phyloP scores from a whole-genome alignment of 2,797 vertebrate species.

The Ficedula albicollis region DNA sequence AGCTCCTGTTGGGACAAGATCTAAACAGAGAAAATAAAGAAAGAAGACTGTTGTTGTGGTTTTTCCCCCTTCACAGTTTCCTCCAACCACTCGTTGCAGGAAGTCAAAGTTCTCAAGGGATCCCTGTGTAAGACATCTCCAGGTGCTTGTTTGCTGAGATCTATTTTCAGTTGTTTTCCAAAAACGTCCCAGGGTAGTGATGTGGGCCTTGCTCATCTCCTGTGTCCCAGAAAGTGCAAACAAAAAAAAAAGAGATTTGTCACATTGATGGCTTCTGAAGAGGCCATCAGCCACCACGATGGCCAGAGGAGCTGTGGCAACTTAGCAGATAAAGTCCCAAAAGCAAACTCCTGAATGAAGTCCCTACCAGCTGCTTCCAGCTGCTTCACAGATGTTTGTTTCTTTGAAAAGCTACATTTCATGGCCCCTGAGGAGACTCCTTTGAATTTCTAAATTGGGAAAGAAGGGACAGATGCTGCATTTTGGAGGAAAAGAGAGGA shows the following conservation, averaged over 20 bases:
- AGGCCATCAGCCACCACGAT: rapidly evolving
- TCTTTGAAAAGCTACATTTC: not conserved
- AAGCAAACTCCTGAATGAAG: not conserved
- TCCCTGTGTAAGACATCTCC: not conserved
- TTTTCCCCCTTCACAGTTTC: not conserved
- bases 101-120: not conserved
- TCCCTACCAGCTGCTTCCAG: not conserved
- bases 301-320: not conserved
- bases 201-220: not conserved
- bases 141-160: not conserved
- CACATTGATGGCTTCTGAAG: not conserved
- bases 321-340: not conserved
- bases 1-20: not conserved
- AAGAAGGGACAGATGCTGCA: not conserved
- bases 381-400: not conserved
- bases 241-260: not conserved
- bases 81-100: rapidly evolving
- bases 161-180: not conserved
- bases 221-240: not conserved
- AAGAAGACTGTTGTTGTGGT: rapidly evolving
- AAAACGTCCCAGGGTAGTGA: not conserved
- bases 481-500: not conserved
- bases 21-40: not conserved
- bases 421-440: not conserved
- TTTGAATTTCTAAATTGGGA: not conserved